A percentile compares a stretch with the other conserved stretches of the same genome.
Conservation (phyloP, 2,888 invertebrate genomes). For the Erebia palarica region DNA sequence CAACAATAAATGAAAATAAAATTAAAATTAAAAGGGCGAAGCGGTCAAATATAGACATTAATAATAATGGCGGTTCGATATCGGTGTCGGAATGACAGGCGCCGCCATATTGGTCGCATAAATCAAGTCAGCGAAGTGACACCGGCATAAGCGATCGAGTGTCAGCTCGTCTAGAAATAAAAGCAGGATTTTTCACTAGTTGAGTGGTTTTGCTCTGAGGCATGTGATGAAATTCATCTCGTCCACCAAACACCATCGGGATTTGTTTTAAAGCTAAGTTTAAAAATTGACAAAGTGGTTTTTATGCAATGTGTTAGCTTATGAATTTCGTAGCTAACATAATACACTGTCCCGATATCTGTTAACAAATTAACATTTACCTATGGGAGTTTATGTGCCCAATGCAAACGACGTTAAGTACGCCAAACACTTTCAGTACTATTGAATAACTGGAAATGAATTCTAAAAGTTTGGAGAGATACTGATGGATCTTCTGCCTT, state of each 20-base stretch:
- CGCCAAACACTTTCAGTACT: too few species aligned
- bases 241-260: constrained; percentile 45
- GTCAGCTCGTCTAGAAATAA: constrained; percentile 77
- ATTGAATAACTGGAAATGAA: too few species aligned
- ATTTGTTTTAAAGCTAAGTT: constrained; percentile 42
- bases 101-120: constrained; percentile 81
- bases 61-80: constrained; percentile 70
- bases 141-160: constrained; percentile 79
- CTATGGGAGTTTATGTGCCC: too few species aligned
- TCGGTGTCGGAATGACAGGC: constrained; percentile 70
- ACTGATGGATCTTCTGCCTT: too few species aligned
- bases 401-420: too few species aligned
- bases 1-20: constrained; percentile 4
- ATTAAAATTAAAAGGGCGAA: constrained; percentile 26
- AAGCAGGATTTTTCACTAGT: constrained; percentile 76
- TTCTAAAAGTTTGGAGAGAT: too few species aligned
- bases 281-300: background rate
- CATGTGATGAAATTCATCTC: constrained; percentile 75
- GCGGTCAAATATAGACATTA: constrained; percentile 51
- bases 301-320: constrained; percentile 8
- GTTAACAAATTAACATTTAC: too few species aligned
- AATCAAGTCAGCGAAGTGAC: constrained; percentile 78
- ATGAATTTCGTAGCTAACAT: too few species aligned
- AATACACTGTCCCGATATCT: too few species aligned
- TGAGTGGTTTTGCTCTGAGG: constrained; percentile 75